phyloP scores from a whole-genome alignment of 1,140 invertebrate species.

The Subanguina moxae region DNA sequence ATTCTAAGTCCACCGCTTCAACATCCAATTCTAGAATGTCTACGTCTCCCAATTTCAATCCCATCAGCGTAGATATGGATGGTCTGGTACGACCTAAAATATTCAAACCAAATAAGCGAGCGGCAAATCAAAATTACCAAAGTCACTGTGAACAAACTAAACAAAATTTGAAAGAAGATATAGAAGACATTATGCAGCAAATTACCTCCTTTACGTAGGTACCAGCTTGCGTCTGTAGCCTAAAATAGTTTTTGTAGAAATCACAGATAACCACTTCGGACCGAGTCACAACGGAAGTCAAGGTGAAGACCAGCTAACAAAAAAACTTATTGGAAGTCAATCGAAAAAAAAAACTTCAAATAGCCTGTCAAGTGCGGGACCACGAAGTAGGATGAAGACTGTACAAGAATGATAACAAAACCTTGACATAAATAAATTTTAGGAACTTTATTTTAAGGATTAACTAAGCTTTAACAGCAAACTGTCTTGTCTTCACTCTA shows the following conservation, averaged over 20 bases:
- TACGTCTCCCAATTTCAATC: conserved; percentile 56
- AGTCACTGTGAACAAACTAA: conserved; percentile 64
- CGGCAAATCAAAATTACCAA: conserved; percentile 54
- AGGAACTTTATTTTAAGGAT: too few relatives aligned
- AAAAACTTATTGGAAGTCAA: too few relatives aligned
- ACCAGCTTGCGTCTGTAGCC: conserved; percentile 49
- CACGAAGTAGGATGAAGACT: too few relatives aligned
- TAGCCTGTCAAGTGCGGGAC: too few relatives aligned
- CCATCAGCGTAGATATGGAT: conserved; percentile 60
- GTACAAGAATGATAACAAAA: too few relatives aligned
- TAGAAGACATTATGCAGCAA: not conserved
- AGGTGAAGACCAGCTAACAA: too few relatives aligned
- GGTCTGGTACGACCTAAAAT: conserved; percentile 59
- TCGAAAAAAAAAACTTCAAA: too few relatives aligned
- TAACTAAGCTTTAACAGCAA: too few relatives aligned
- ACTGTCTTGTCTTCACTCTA: too few relatives aligned
- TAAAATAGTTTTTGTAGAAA: conserved; percentile 6
- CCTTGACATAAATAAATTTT: too few relatives aligned
- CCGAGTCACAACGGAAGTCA: too few relatives aligned
- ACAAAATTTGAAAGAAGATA: conserved; percentile 39
- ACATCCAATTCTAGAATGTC: conserved; percentile 65
- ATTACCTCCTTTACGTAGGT: conserved; percentile 40
- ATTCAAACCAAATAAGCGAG: too few relatives aligned
- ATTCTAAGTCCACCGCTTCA: conserved; percentile 59
- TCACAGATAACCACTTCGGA: not conserved